These are phyloP conservation scores for Drosophila kuntzei DNA, from an alignment of 2,888 invertebrate genomes.

Conservation along the genomic window DNA sequence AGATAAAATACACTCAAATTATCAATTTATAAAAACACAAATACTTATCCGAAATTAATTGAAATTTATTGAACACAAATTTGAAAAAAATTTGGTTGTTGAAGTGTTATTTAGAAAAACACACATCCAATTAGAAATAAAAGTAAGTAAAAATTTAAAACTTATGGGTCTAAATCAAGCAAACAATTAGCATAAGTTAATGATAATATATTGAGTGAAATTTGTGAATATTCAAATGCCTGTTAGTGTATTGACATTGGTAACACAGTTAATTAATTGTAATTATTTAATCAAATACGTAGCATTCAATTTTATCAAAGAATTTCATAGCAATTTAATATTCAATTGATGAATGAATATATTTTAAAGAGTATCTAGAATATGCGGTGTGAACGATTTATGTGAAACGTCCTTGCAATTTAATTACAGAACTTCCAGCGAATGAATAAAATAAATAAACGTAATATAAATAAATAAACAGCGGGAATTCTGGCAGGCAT, in stretches of 20 bases:
- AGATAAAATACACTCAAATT: slow-evolving; percentile 12
- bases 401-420: slow-evolving; percentile 38
- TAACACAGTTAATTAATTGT: too few species aligned
- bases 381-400: not conserved
- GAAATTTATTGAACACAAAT: not conserved
- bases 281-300: not conserved
- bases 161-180: too few species aligned
- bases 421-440: slow-evolving; percentile 42
- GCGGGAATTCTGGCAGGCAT: not conserved
- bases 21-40: not conserved
- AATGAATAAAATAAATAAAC: slow-evolving; percentile 40
- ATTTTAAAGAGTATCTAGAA: slow-evolving; percentile 3
- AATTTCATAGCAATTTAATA: not conserved
- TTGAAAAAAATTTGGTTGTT: not conserved
- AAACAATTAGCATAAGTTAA: too few species aligned
- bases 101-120: too few species aligned
- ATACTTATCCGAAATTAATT: not conserved
- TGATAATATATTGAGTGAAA: too few species aligned
- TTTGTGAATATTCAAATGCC: too few species aligned
- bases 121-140: too few species aligned
- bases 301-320: not conserved
- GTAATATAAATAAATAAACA: slow-evolving; percentile 31
- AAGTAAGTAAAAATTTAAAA: too few species aligned
- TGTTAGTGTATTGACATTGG: too few species aligned
- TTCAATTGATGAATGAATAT: not conserved